phyloP scores from a whole-genome alignment of 2,888 invertebrate species.

The Tinea trinotella region DNA sequence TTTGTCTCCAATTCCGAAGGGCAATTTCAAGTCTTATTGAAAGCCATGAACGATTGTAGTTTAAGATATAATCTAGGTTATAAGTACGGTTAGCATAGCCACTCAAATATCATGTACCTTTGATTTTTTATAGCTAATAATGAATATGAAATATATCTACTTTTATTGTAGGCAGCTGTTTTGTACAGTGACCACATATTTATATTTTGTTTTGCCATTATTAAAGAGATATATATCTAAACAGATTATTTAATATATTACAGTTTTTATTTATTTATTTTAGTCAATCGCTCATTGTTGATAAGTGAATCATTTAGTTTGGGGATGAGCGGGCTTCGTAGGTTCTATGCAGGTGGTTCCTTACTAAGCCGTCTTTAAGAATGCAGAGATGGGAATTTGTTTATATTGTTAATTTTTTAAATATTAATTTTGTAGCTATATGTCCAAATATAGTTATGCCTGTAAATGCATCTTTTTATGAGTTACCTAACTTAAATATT shows the following conservation, averaged over 20 bases:
- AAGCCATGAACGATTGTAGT: conserved; percentile 62
- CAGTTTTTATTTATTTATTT: conserved; percentile 28
- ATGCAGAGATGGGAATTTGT: conserved; percentile 7
- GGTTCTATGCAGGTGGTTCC: neutral
- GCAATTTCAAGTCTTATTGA: conserved; percentile 55
- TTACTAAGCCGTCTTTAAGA: neutral
- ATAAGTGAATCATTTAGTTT: neutral
- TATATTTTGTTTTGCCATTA: conserved; percentile 55
- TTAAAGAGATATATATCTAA: conserved; percentile 51
- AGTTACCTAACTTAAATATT: conserved; percentile 4
- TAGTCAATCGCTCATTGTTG: conserved; percentile 10
- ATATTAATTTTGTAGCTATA: conserved; percentile 5
- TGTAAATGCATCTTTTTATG: neutral
- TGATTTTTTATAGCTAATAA: conserved; percentile 39
- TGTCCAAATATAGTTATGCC: conserved; percentile 8
- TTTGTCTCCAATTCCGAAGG: conserved; percentile 22
- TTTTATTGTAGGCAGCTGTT: conserved; percentile 40
- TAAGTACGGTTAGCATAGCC: conserved; percentile 55
- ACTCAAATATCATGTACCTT: conserved; percentile 60
- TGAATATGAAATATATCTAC: conserved; percentile 34
- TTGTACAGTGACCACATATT: conserved; percentile 58
- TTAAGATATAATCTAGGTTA: conserved; percentile 39
- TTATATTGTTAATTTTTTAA: neutral
- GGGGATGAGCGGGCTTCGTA: neutral
- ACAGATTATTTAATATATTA: conserved; percentile 49